Conservation (phyloP, 2,113 vertebrate genomes). For the Seriola quinqueradiata region DNA sequence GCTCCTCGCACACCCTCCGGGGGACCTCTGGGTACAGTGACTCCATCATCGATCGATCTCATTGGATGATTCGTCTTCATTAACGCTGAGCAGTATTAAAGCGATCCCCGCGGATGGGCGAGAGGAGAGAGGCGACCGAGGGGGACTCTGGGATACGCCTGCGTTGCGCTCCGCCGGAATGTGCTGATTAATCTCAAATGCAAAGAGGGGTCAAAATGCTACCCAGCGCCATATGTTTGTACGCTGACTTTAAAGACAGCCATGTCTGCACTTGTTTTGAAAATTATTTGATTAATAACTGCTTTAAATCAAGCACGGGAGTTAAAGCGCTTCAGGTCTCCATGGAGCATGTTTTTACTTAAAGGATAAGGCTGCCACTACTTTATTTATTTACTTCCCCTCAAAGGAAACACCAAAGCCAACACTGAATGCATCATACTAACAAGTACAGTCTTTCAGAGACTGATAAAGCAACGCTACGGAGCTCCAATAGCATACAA, state of each 20-base stretch:
- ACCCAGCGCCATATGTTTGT: conserved; percentile 41
- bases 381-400: conserved; percentile 11
- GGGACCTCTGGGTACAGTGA: conserved; percentile 48
- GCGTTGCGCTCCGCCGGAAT: not conserved
- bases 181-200: conserved; percentile 63
- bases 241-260: conserved; percentile 32
- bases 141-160: conserved; percentile 14
- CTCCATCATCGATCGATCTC: conserved; percentile 77
- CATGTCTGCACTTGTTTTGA: conserved; percentile 18
- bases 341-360: not conserved
- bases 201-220: conserved; percentile 51
- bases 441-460: not conserved
- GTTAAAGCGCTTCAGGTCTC: conserved; percentile 6
- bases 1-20: not conserved
- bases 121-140: conserved; percentile 3
- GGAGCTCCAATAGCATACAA: not conserved
- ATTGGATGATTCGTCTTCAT: conserved; percentile 83
- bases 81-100: conserved; percentile 74
- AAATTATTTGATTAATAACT: conserved; percentile 31
- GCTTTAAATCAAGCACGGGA: conserved; percentile 14
- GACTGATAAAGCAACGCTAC: not conserved
- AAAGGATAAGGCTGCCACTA: not conserved
- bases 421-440: not conserved
- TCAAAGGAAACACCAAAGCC: not conserved
- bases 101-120: conserved; percentile 44